Base-by-base conservation (phyloP, 2,888 invertebrate species). In the Ophioninae sp. region DNA sequence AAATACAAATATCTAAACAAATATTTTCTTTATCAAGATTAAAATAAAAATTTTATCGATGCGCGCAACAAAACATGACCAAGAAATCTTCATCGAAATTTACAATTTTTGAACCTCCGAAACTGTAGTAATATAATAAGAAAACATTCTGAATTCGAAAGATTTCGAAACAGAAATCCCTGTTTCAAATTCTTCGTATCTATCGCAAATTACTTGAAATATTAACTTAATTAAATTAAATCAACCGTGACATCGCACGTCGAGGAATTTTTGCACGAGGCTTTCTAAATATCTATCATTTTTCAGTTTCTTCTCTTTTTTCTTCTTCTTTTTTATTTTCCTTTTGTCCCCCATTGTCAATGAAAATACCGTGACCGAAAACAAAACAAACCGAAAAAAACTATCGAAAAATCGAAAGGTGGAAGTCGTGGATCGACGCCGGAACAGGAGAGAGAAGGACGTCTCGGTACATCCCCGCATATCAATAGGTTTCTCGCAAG, bases 401-500 rank as follows among this genome's bases (percentile, higher is more conserved):
- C 69, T 63, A 79, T 67, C 72, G 68, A 78, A 68, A 65, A 78
- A 74, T 71, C 64, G 22, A 72, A 81, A 96, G 96, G 96, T 89
- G 96, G 96, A 85, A 96, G 96, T 91, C 95, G 96, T 82, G 96
- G 96, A 89, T 96, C 96, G 69, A 96, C 96, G 83, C 96, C 96
- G 22, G 96, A 96, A 90, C 95, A 96, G 85, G 96, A 96, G 88
- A 94, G 95, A 81, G 95, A 95, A 87, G 95, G 95, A 89, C 94
- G 96, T 85, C 91, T 94, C 82, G 96, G 96, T 76, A 96, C 97
- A 82, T 97, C 97, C 85, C 97, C 97, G 59, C 96, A 96, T 92
- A 97, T 97, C 91, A 97, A 97, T 93, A 95, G 96, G 91, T 97
- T 97, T 93, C 94, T 97, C 91, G 97, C 97, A 59, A 94, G 97